phyloP scores from a whole-genome alignment of 2,888 invertebrate genomes.

The Dolichomitus sp. region DNA sequence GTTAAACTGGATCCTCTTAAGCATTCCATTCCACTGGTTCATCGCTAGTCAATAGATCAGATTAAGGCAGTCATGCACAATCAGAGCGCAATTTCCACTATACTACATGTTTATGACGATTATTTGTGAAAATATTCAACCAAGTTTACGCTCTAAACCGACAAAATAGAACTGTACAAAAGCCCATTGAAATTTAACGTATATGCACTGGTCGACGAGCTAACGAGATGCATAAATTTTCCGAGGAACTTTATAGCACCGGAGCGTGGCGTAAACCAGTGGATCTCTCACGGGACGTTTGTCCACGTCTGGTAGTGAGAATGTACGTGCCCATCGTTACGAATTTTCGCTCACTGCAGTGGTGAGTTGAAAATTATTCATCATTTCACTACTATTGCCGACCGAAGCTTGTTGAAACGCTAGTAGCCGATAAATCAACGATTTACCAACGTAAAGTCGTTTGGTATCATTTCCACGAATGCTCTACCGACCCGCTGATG shows the following conservation, averaged over 20 bases:
- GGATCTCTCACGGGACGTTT: conserved; percentile 57
- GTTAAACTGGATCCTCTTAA: background rate
- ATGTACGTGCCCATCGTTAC: conserved; percentile 46
- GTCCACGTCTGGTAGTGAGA: conserved; percentile 51
- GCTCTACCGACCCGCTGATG: background rate
- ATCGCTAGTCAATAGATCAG: conserved; percentile 12
- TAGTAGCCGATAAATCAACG: conserved; percentile 12
- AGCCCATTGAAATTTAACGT: conserved; percentile 64
- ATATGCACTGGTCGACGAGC: conserved; percentile 43
- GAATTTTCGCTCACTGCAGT: conserved; percentile 44
- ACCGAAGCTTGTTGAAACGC: conserved; percentile 22
- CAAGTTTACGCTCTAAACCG: conserved; percentile 52
- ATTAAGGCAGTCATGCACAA: conserved; percentile 28
- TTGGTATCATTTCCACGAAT: conserved; percentile 26
- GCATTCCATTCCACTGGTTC: background rate
- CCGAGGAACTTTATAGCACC: conserved; percentile 62
- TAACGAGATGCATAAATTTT: conserved; percentile 65
- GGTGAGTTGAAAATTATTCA: conserved; percentile 41
- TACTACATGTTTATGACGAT: conserved; percentile 70
- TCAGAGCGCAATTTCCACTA: conserved; percentile 42
- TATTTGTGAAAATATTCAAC: conserved; percentile 70
- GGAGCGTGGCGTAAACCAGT: conserved; percentile 44
- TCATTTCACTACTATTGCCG: conserved; percentile 23
- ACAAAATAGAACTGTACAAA: conserved; percentile 61
- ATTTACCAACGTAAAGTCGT: background rate